Base-by-base conservation (phyloP, 2,797 vertebrate species). In the Hyperoplus immaculatus region DNA sequence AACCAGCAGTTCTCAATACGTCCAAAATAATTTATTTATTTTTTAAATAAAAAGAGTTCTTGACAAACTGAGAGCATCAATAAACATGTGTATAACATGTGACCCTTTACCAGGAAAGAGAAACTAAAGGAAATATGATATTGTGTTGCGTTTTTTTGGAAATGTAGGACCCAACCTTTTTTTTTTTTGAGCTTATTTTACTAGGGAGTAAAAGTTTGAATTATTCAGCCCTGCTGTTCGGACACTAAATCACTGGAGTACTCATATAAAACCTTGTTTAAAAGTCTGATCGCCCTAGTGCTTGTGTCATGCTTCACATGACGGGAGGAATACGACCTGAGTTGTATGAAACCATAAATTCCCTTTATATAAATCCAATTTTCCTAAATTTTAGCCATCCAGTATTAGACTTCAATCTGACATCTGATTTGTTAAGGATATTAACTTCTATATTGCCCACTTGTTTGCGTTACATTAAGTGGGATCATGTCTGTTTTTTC, bases 401-500 rank as follows among this genome's bases (percentile, higher is more conserved):
- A 38, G 14, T 29, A 36, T 51, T 7, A 6, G 21, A 18, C 29
- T 16, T 61, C 7, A 50, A 42, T 51, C 18, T 29, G 55, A 41
- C 45, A 54, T 18, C 10, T 38, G 42, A 4, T 39, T 11, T 46
- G 2, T 43, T 21, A 53, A 58, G 41, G 46, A 14, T 13, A 45
- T 61, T 53, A 12, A 51, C 9, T 62, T 47, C 2, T 54, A 56
- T 55, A 4, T 69, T 21, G 8, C 54, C 50, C 36, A 69, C 38
- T 43, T 47, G 8, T 51, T 62, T 73, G 9, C 16, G 54, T 75
- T 50, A 38, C 75, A 61, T 59, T 67, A 6, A 61, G 59, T 50
- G 41, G 41, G 56, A 51, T 54, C 51, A 4, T 72, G 57, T 58
- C 12, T 69, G 15, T 70, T 42, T 29, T 60, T 57, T 46, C 55